Evolutionary conservation across 2,888 invertebrate species (phyloP).

Genomic region (Microplitis deprimator): DNA sequence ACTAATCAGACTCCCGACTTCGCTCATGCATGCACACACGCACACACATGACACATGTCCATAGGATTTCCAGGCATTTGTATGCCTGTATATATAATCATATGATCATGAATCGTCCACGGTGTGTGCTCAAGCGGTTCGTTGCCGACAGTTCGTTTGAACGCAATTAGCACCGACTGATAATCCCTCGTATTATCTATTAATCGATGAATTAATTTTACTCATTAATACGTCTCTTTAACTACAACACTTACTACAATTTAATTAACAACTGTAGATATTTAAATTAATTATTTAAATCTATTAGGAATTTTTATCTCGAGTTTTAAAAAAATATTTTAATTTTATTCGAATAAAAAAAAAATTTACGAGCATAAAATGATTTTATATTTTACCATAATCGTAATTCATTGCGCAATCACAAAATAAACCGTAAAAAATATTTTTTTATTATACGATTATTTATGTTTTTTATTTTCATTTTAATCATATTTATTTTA

Average conservation of each 20-base stretch:
- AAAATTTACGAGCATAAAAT: constrained; percentile 34
- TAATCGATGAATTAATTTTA: constrained; percentile 45
- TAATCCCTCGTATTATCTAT: constrained; percentile 59
- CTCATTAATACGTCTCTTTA: constrained; percentile 13
- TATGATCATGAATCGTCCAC: constrained; percentile 14
- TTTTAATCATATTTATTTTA: background rate
- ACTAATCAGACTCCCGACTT: constrained; percentile 62
- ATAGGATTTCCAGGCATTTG: constrained; percentile 23
- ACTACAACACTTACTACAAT: background rate
- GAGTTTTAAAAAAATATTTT: no score
- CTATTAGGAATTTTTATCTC: no score
- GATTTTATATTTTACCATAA: constrained; percentile 49
- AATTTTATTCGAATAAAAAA: background rate
- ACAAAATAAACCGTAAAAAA: constrained; percentile 19
- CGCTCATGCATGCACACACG: constrained; percentile 44
- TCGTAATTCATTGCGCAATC: constrained; percentile 54
- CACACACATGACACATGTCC: constrained; percentile 3
- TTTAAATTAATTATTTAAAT: no score
- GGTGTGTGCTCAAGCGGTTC: constrained; percentile 49
- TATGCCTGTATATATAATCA: constrained; percentile 14
- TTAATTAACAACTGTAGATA: background rate
- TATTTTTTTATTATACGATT: background rate
- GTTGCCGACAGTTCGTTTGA: constrained; percentile 69
- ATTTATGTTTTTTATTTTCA: background rate
- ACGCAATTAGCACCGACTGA: constrained; percentile 67